Evolutionary conservation across 2,888 invertebrate genomes (phyloP), one percentile per base, ranked within the genome.

Genomic region (Thumatha senex): DNA sequence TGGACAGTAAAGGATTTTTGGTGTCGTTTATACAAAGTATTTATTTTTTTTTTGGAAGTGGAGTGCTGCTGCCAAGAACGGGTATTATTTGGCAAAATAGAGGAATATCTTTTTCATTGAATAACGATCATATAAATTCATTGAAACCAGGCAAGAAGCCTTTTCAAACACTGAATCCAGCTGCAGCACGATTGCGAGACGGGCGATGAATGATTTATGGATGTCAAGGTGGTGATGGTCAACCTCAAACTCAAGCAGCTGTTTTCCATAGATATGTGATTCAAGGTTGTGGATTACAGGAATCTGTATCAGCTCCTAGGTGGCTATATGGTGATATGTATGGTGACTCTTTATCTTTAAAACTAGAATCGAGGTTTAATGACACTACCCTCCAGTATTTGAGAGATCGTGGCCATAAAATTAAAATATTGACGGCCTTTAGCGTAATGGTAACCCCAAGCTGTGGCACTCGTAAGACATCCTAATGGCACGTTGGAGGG

Each of bases 41-140:
- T 54, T 90, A 85, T 56, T 74, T 82, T 54, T 47, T 55, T n/a
- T 90, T 80, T 56, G 90, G 90, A 1, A 89, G 90, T 63, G 80
- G 78, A 1, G 74, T 89, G n/a, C 61, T 90, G 33, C 71, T 90
- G 41, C 90, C 90, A 0, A 74, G 73, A 49, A 88, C 89, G 14
- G 90, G 90, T 24, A 87, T 90, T 51, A 48, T 88, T 24, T 89
- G 87, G 86, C 89, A 90, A 2, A 89, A 90, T 49, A 78, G 90
- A 45, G 90, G 89, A 4, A 54, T 76, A 13, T 58, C 81, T 0
- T 90, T 84, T 55, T 76, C 67, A 39, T 68, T 90, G 24, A 63
- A 84, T 4, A 69, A 74, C 31, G 60, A 80, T 39, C 72, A 84
- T 46, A 71, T 89, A 49, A 56, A 80, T 11, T 67, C 64, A 9